Conservation (phyloP, 2,113 vertebrate species). For the Gasterosteus aculeatus region DNA sequence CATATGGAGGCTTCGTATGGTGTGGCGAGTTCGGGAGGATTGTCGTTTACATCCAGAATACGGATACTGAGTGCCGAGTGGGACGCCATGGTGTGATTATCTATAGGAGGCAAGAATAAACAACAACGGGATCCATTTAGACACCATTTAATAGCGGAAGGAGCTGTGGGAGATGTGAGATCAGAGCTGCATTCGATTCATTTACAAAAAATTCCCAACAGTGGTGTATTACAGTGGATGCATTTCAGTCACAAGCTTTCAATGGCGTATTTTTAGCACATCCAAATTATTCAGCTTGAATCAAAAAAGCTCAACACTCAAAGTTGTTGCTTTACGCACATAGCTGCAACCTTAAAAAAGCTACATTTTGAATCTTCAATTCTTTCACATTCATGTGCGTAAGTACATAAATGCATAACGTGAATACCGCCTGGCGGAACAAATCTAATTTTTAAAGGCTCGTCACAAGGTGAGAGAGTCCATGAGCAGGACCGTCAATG, state of each 20-base stretch:
- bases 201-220: not conserved
- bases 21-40: constrained; percentile 93
- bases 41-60: constrained; percentile 97
- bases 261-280: not conserved
- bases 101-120: constrained; percentile 73
- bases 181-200: not conserved
- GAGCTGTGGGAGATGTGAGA: not conserved
- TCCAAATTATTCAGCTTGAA: not conserved
- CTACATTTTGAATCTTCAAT: not conserved
- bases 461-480: constrained; percentile 8
- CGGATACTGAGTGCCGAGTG: constrained; percentile 89
- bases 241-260: not conserved
- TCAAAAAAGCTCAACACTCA: not conserved
- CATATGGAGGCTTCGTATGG: constrained; percentile 93
- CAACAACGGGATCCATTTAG: not conserved
- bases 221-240: no score
- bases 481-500: not conserved
- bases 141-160: not conserved
- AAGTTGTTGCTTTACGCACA: not conserved
- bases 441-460: no score
- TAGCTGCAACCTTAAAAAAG: not conserved
- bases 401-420: no score
- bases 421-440: no score
- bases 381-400: not conserved
- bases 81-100: constrained; percentile 90